A percentile compares a stretch with the other conserved stretches of the same genome.
phyloP scores from a whole-genome alignment of 2,113 vertebrate genomes.

The Leptodactylus fuscus region DNA sequence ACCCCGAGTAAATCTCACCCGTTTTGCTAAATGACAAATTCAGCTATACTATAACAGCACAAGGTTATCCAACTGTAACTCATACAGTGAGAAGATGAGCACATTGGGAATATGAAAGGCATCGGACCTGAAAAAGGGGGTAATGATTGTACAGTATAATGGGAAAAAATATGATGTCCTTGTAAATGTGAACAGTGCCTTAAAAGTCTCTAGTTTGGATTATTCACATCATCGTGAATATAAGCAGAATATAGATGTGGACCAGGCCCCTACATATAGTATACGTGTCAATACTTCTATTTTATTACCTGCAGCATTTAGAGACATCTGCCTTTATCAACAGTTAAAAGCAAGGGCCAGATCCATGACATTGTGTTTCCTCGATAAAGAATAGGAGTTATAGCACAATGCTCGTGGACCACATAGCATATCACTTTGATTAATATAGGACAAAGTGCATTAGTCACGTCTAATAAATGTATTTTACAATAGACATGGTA shows the following conservation, averaged over 20 bases:
- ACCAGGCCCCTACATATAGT: background rate
- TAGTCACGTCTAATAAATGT: conserved; percentile 58
- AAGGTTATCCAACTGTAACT: background rate
- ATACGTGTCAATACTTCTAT: background rate
- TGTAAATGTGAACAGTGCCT: background rate
- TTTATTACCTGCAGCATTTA: background rate
- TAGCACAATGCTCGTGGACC: conserved; percentile 40
- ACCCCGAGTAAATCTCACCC: too few relatives aligned
- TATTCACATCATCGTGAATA: background rate
- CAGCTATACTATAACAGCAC: background rate
- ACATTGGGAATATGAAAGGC: background rate
- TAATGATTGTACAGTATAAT: background rate
- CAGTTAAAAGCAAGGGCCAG: conserved; percentile 7
- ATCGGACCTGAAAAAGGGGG: background rate
- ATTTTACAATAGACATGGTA: conserved; percentile 54
- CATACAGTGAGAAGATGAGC: background rate
- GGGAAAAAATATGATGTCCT: background rate
- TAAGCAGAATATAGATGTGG: background rate
- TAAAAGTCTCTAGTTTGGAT: too few relatives aligned
- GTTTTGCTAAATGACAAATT: too few relatives aligned
- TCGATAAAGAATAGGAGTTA: conserved; percentile 45
- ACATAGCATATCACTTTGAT: conserved; percentile 56
- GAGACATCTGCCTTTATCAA: conserved; percentile 26
- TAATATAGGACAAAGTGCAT: conserved; percentile 57
- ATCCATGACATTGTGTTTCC: conserved; percentile 44